A percentile compares a stretch with the other conserved stretches of the same genome.
These are phyloP conservation scores for Rafetus swinhoei DNA, from an alignment of 2,113 vertebrate species.

Conservation along the genomic window DNA sequence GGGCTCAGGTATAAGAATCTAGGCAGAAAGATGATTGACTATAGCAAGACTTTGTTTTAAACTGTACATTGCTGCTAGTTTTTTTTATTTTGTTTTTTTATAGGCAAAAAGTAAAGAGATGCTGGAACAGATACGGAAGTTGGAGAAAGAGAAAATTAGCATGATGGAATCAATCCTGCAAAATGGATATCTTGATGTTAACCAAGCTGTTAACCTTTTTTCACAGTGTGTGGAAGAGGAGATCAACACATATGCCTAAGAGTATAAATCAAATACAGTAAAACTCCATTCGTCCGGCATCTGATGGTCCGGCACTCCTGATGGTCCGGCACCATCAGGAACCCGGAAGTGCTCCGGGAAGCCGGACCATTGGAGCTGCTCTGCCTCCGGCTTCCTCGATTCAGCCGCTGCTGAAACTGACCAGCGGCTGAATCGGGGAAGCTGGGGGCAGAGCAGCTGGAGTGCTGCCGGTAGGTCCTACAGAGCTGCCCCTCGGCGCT, in stretches of 20 bases:
- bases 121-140: conserved; percentile 76
- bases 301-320: no score
- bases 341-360: no score
- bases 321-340: no score
- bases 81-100: conserved; percentile 49
- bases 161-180: conserved; percentile 86
- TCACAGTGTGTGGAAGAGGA: conserved; percentile 83
- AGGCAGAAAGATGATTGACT: background rate
- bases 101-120: conserved; percentile 86
- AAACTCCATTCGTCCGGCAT: no score
- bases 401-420: no score
- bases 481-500: no score
- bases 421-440: no score
- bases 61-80: background rate
- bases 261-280: conserved; percentile 18
- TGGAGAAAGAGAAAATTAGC: conserved; percentile 86
- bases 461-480: no score
- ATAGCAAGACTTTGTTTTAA: background rate
- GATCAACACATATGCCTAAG: conserved; percentile 80
- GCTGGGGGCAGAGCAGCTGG: no score
- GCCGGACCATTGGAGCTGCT: no score
- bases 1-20: background rate
- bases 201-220: conserved; percentile 83
- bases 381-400: no score
- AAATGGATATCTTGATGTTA: conserved; percentile 70